Evolutionary conservation across 1,140 invertebrate genomes (phyloP), one percentile per base, ranked within the genome.

Genomic region (Zaprionus capensis): DNA sequence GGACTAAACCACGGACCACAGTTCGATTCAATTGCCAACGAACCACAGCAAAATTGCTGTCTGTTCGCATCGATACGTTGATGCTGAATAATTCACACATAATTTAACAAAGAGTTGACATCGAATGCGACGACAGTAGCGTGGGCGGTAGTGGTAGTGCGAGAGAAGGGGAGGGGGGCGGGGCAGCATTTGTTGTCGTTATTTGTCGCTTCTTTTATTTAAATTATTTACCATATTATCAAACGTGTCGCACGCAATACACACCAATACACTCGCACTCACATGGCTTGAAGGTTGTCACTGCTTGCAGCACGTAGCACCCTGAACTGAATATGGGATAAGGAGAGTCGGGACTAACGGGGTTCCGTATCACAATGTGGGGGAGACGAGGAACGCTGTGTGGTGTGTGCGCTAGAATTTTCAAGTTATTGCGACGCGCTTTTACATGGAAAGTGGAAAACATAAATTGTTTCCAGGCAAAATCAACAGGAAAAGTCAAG

Each of bases 161-260:
- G 3, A 0, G 6, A 17, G 38, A 24, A 53, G 31, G 7, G 38
- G 11, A 12, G 28, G 51, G n/a, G 22, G 11, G 56, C 1, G 36
- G 34, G 31, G 36, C 34, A 22, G 34, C 59, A 58, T 73, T 80
- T 77, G 76, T 66, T 78, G 65, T 58, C 65, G 59, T 53, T 72
- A 61, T 36, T 71, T 67, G 59, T 74, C 36, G 66, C 55, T n/a
- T 15, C 46, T 65, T 77, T 69, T 67, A 59, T 79, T 80, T 78
- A 80, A 80, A 80, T 82, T 78, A 82, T 82, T 81, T 69, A 81
- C 78, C 66, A 80, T 80, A 82, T 78, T 82, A 82, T 68, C 71
- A 75, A 82, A 80, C 77, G 74, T 80, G 80, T 72, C 63, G 46
- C 74, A 72, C 62, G 62, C 56, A 72, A 67, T 49, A 53, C 55